Percentiles rank a stretch among this genome's conserved stretches.
phyloP scores from a whole-genome alignment of 2,797 vertebrate species.

The Vultur gryphus region DNA sequence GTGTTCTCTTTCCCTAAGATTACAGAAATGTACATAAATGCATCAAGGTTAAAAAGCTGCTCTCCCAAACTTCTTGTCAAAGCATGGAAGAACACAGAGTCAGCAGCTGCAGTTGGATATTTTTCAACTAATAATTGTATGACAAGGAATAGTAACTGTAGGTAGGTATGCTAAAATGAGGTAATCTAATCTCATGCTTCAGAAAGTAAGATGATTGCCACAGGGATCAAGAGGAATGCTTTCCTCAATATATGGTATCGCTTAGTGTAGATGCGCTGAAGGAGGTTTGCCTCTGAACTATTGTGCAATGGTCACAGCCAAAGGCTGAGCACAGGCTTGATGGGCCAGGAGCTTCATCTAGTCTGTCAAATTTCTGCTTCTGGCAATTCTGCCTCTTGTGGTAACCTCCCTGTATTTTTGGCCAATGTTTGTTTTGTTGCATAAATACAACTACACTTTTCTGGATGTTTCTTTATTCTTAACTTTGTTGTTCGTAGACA shows the following conservation, averaged over 20 bases:
- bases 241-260: background rate
- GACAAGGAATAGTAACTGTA: background rate
- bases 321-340: background rate
- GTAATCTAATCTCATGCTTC: constrained; percentile 22
- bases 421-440: background rate
- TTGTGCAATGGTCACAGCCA: background rate
- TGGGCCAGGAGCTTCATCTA: constrained; percentile 27
- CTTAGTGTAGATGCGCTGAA: background rate
- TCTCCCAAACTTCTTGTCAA: background rate
- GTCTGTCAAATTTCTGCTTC: constrained; percentile 29
- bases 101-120: background rate
- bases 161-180: constrained; percentile 5
- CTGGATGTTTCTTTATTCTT: background rate
- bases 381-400: background rate
- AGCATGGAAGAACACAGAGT: background rate
- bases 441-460: background rate
- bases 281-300: background rate
- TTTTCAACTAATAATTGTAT: background rate
- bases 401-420: background rate
- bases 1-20: background rate
- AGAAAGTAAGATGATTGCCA: background rate
- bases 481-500: background rate
- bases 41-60: background rate
- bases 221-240: background rate
- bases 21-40: background rate